Base-by-base conservation (phyloP, 2,113 vertebrate species). In the Labeo catla region DNA sequence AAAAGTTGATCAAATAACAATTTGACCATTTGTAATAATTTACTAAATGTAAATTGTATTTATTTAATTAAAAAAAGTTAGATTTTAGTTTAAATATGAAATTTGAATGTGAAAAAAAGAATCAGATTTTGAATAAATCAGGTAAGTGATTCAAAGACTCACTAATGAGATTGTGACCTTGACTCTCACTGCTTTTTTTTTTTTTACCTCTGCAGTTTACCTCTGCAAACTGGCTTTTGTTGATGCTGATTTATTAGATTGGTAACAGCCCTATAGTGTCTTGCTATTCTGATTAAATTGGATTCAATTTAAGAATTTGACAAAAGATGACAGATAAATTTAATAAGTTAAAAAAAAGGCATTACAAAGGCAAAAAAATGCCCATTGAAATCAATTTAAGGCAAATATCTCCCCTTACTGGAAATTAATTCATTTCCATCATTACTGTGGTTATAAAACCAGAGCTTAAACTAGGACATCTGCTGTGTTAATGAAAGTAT, bases 401-500 rank as follows among this genome's bases (percentile, higher is more conserved):
- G 19, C 16, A n/a, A 11, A 45, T 4, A 45, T 11, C 10, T 0
- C 1, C 16, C 39, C 19, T 72, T 72, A 45, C 45, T 50, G 8
- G 7, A 34, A 77, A 77, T 54, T 28, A 28, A 49, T 36, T 77
- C 15, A 50, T 49, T 66, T 81, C 21, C 16, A 3, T 49, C 61
- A 54, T 49, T 9, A 28, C 6, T 49, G 43, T 47, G 13, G 52
- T 65, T 59, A 59, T 21, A 8, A 73, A 81, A 74, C 76, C 8
- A 45, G 59, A 66, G 76, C 47, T 66, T 47, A 21, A 63, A 49
- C 36, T 43, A 19, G 61, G 47, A 61, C 65, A 34, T 81, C 34
- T 36, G 68, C 39, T 81, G 23, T 36, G 54, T 11, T 76, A n/a
- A 65, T 70, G 47, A 36, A 47, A 23, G 28, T 76, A 70, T 82